Conservation (phyloP, 1,140 invertebrate species). For the Drosophila tristis region DNA sequence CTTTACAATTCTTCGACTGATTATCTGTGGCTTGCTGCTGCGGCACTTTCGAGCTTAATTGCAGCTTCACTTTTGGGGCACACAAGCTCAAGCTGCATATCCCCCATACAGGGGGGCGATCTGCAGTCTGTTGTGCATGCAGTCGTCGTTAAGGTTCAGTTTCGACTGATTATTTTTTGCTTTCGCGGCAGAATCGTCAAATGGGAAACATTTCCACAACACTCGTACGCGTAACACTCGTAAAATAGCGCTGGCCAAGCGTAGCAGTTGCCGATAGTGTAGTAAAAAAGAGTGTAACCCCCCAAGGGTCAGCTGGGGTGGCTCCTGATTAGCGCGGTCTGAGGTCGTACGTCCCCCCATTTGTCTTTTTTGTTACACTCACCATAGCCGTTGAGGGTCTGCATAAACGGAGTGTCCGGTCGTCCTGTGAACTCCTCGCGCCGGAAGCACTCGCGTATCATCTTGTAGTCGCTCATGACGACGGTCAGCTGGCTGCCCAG, state of each 20-base stretch:
- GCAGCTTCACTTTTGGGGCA: no score
- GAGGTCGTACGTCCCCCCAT: no score
- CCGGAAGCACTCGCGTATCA: conserved; percentile 93
- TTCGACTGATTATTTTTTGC: conserved; percentile 31
- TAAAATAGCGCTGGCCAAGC: no score
- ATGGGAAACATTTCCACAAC: conserved; percentile 6
- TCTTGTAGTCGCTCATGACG: conserved; percentile 92
- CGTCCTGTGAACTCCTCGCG: conserved; percentile 93
- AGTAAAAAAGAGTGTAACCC: conserved; percentile 13
- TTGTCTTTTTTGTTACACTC: conserved; percentile 78
- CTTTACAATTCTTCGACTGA: no score
- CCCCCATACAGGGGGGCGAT: neutral
- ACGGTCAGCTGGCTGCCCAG: conserved; percentile 93
- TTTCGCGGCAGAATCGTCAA: conserved; percentile 13
- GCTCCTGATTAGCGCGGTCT: no score
- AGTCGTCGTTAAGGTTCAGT: conserved; percentile 20
- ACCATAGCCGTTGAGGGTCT: conserved; percentile 95
- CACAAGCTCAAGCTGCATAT: no score
- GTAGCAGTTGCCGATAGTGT: conserved; percentile 21
- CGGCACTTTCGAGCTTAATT: no score
- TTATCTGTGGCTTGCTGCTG: no score
- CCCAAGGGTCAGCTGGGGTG: no score
- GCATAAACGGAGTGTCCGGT: conserved; percentile 92
- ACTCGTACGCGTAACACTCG: neutral
- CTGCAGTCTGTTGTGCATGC: neutral